Percentiles rank a stretch among this genome's conserved stretches.
These are phyloP conservation scores for Holothuria glaberrima DNA, from an alignment of 35 echinoderm and acorn worm species.

Conservation along the genomic window DNA sequence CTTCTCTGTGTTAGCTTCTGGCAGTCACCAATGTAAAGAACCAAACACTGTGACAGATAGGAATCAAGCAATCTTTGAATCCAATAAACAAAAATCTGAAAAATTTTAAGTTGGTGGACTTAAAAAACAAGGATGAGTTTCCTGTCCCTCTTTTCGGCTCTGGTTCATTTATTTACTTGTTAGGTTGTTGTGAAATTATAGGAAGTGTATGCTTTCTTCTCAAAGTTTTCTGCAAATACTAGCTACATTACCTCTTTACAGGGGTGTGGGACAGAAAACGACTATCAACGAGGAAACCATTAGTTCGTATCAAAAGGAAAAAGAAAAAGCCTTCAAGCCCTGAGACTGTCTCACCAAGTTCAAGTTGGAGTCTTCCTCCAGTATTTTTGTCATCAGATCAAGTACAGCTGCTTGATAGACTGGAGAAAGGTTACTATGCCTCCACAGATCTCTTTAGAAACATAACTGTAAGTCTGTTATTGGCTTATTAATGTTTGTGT, in stretches of 20 bases:
- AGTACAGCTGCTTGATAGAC: constrained; percentile 61
- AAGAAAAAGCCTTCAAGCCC: constrained; percentile 55
- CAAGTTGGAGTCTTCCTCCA: background rate
- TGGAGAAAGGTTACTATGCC: constrained; percentile 87
- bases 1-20: too few species aligned
- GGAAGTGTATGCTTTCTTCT: too few species aligned
- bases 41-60: too few species aligned
- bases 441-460: constrained; percentile 90
- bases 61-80: too few species aligned
- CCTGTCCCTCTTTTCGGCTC: background rate
- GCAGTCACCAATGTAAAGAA: too few species aligned
- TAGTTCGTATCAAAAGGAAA: constrained; percentile 84
- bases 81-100: too few species aligned
- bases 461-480: constrained; percentile 69
- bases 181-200: background rate
- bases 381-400: constrained; percentile 62
- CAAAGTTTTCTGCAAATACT: too few species aligned
- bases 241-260: background rate
- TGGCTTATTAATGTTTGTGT: too few species aligned
- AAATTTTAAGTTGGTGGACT: too few species aligned
- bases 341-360: background rate
- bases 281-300: constrained; percentile 80
- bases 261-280: constrained; percentile 89
- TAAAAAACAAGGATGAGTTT: background rate
- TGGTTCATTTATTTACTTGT: background rate